These are phyloP conservation scores for Nasonia oneida DNA, from an alignment of 2,888 invertebrate species.

Conservation along the genomic window DNA sequence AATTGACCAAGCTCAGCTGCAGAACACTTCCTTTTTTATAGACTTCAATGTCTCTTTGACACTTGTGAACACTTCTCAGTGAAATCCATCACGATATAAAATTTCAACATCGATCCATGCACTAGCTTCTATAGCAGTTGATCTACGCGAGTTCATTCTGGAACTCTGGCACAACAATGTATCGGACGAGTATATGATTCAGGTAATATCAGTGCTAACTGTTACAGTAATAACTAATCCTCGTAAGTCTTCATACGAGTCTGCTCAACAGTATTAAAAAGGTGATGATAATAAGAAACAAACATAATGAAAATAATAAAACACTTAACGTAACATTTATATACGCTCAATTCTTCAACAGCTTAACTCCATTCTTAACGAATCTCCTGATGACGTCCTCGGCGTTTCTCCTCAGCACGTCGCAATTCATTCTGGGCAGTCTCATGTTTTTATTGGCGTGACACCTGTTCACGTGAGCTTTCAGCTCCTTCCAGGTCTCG, in stretches of 20 bases:
- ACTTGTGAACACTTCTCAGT: neutral
- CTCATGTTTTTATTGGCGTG: conserved; percentile 8
- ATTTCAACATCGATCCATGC: neutral
- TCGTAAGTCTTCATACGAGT: neutral
- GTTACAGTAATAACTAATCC: neutral
- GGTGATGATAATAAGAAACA: neutral
- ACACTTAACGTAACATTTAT: neutral
- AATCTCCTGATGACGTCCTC: conserved; percentile 47
- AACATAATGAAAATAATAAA: neutral
- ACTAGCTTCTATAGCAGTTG: neutral
- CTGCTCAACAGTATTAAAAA: neutral
- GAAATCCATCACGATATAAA: neutral
- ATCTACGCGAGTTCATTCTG: neutral
- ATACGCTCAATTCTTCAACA: conserved; percentile 10
- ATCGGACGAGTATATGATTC: too few relatives aligned
- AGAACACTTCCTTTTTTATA: neutral
- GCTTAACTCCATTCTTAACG: conserved; percentile 43
- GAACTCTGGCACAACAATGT: neutral
- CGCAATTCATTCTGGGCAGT: neutral
- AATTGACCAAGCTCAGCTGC: neutral
- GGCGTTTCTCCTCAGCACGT: conserved; percentile 32
- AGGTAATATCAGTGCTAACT: too few relatives aligned
- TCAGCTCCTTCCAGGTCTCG: conserved; percentile 44
- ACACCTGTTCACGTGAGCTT: conserved; percentile 38
- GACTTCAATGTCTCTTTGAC: neutral